These are phyloP conservation scores for Brachirus orientalis DNA, from an alignment of 2,113 vertebrate genomes.

Conservation along the genomic window DNA sequence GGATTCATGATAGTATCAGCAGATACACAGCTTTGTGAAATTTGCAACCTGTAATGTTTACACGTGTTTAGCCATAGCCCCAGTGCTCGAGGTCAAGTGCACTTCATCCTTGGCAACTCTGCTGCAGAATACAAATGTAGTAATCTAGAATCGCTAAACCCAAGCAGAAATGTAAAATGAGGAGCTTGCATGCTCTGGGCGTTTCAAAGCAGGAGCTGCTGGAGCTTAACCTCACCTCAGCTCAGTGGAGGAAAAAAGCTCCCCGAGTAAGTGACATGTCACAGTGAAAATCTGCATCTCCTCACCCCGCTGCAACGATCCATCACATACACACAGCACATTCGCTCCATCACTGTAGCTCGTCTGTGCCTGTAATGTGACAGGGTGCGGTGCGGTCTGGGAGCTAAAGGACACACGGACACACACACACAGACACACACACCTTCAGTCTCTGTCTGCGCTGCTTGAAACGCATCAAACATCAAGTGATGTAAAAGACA, in stretches of 20 bases:
- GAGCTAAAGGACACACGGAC: conserved; percentile 10
- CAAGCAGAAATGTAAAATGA: neutral
- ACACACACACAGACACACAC: conserved; percentile 7
- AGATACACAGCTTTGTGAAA: neutral
- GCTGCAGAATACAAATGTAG: neutral
- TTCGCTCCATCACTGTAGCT: conserved; percentile 37
- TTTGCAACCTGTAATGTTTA: conserved; percentile 21
- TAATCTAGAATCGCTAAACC: neutral
- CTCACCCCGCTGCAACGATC: conserved; percentile 47
- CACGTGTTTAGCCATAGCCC: neutral
- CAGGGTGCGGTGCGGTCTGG: conserved; percentile 23
- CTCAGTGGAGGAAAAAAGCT: conserved; percentile 21
- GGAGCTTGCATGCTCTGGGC: neutral
- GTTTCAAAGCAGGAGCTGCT: conserved; percentile 16
- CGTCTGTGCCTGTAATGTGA: conserved; percentile 48
- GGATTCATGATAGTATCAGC: neutral
- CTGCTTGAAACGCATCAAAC: no score
- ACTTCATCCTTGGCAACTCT: conserved; percentile 4
- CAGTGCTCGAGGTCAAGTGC: conserved; percentile 32
- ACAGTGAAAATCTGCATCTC: conserved; percentile 49
- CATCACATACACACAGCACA: conserved; percentile 37
- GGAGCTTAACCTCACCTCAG: conserved; percentile 33
- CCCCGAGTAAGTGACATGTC: conserved; percentile 33
- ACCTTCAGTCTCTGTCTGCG: neutral
- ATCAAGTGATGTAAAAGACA: neutral